These are phyloP conservation scores for Irena cyanogastra DNA, from an alignment of 2,113 vertebrate genomes.

Conservation along the genomic window DNA sequence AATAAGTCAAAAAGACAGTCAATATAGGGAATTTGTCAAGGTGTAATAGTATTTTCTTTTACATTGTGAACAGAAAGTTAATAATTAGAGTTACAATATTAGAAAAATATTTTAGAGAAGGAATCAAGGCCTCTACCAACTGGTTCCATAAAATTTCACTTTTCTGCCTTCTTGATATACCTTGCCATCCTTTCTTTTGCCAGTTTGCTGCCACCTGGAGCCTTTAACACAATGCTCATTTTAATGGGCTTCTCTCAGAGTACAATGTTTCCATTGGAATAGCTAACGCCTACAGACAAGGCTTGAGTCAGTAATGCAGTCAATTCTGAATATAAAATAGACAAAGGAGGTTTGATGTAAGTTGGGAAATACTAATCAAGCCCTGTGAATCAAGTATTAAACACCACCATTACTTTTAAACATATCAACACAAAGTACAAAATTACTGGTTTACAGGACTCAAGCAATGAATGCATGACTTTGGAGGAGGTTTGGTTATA, in stretches of 20 bases:
- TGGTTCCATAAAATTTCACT: background rate
- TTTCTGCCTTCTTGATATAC: background rate
- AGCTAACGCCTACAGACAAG: conserved; percentile 2
- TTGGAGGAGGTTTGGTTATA: conserved; percentile 37
- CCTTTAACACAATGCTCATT: background rate
- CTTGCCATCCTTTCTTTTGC: background rate
- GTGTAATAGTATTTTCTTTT: background rate
- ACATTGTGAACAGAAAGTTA: background rate
- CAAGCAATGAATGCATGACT: background rate
- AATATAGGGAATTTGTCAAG: background rate
- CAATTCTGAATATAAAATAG: conserved; percentile 26
- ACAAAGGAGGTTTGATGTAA: conserved; percentile 18
- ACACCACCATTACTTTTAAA: conserved; percentile 21
- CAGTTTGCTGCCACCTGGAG: background rate
- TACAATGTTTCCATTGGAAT: background rate
- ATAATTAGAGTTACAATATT: background rate
- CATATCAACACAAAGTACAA: conserved; percentile 17
- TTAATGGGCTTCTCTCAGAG: background rate
- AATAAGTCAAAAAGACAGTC: background rate
- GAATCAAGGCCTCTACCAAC: background rate
- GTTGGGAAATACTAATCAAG: conserved; percentile 43
- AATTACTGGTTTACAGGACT: conserved; percentile 21
- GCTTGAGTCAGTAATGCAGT: conserved; percentile 37
- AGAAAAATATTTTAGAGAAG: background rate
- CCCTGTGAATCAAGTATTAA: conserved; percentile 11